Evolutionary conservation across 2,888 invertebrate species (phyloP).

Genomic region (Melanotus villosus): DNA sequence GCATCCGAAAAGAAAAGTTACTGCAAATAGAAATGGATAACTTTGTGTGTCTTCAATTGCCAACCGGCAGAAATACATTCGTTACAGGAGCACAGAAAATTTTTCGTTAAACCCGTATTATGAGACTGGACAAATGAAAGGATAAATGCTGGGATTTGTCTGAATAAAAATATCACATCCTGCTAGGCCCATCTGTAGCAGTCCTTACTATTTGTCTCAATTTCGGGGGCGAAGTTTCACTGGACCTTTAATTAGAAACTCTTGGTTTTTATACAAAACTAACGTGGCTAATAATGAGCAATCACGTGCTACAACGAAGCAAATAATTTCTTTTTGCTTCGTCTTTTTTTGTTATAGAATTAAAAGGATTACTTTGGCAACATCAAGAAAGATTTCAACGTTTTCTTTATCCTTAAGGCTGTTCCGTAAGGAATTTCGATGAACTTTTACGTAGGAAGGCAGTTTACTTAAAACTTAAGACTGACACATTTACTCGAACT

Average conservation of each 20-base stretch:
- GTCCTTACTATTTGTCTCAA: conserved; percentile 14
- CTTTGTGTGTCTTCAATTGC: neutral
- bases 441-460: too few species aligned
- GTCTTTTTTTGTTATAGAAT: neutral
- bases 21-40: conserved; percentile 6
- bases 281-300: neutral
- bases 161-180: conserved; percentile 17
- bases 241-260: neutral
- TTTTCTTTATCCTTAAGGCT: too few species aligned
- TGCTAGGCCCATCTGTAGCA: conserved; percentile 10
- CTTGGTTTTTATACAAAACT: neutral
- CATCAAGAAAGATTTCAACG: too few species aligned
- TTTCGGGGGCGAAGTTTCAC: neutral
- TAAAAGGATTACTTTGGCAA: too few species aligned
- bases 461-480: too few species aligned
- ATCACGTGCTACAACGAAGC: neutral
- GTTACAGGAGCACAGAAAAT: neutral
- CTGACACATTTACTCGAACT: too few species aligned
- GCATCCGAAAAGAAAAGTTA: neutral
- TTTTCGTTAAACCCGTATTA: conserved; percentile 11
- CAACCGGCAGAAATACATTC: conserved; percentile 3
- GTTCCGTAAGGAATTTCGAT: too few species aligned
- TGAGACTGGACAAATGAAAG: conserved; percentile 20
- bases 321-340: neutral
- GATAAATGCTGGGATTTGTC: conserved; percentile 16